Evolutionary conservation across 2,797 vertebrate species (phyloP), one percentile per base, ranked within the genome.

Genomic region (Chiroxiphia lanceolata): DNA sequence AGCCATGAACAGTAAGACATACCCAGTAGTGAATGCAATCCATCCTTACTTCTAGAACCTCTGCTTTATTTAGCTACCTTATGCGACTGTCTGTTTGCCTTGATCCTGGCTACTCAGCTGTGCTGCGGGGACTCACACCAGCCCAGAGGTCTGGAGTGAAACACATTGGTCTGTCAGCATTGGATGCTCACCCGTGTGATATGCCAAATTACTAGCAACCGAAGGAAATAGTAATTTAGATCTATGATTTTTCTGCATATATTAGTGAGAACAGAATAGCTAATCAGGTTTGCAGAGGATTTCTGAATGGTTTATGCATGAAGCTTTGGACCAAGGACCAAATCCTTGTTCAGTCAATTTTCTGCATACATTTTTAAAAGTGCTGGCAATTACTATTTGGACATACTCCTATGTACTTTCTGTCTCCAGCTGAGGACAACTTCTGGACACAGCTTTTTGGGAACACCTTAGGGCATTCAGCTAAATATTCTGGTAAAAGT

Each of bases 91-190:
- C 6, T 44, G 1, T 44, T 71, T 77, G 25, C 36, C 42, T 63
- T 59, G 15, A 12, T 82, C 23, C 26, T 67, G 36, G 18, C 36
- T 77, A 22, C n/a, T 38, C 11, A 51, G 33, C n/a, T 48, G 25
- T 1, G 2, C 34, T 1, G 0, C 36, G 31, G 27, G 22, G 26
- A 63, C 33, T 42, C 1, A 15, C 6, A 25, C 7, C 13, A 47
- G 25, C 29, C 33, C 36, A 78, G 56, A 45, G 7, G 12, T 50
- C 50, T 57, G 45, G 12, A 78, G 25, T 25, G 26, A 81, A 82
- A 65, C 4, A 1, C 34, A 84, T 57, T 53, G 16, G 4, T 69
- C 14, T 81, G 74, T 50, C 47, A 89, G 61, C 15, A 3, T 18
- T 90, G 25, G 31, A 42, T 31, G 23, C 23, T 85, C 15, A 76